Evolutionary conservation across 2,797 vertebrate species (phyloP), one percentile per base, ranked within the genome.

Genomic region (Enteromius viviparus): DNA sequence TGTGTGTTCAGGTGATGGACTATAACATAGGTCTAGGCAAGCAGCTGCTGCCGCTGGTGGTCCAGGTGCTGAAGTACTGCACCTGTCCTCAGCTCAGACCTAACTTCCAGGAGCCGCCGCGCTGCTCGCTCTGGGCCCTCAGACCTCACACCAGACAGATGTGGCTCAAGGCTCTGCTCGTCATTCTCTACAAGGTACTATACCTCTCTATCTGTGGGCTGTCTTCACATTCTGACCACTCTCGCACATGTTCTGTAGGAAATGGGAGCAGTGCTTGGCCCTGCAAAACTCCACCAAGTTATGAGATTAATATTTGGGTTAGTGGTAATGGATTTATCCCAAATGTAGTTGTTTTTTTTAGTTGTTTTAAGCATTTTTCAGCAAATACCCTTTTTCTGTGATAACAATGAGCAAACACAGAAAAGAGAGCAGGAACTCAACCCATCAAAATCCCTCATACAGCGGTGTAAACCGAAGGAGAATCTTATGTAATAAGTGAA

Each of bases 51-150:
- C 98, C 97, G 66, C 95, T 99, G 89, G 98, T 99, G 94, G 97
- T 98, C 62, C 98, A 99, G 91, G 98, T 99, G 87, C 91, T 99
- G 88, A 99, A 99, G 92, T 99, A 99, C 81, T 98, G 97, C 91
- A 95, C 94, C 2, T 99, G 98, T 91, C 98, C 98, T 72, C 98
- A 99, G 92, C 95, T 99, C 6, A 95, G 98, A 80, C 98, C 99
- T 89, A 99, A 99, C 90, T 99, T 99, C 89, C 98, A 99, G 91
- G 98, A 99, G 92, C 98, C 98, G 0, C 98, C 98, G 40, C 96
- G 98, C 70, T 99, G 98, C 85, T 99, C 98, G 53, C 96, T 99
- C 62, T 99, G 98, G 98, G 96, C 97, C 51, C 92, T 99, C 81
- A 97, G 90, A 82, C 98, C 98, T 81, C 97, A 99, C 90, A 98